Percentiles rank a stretch among this genome's conserved stretches.
Conservation (phyloP, 2,888 invertebrate genomes). For the Oeneis ivallda region DNA sequence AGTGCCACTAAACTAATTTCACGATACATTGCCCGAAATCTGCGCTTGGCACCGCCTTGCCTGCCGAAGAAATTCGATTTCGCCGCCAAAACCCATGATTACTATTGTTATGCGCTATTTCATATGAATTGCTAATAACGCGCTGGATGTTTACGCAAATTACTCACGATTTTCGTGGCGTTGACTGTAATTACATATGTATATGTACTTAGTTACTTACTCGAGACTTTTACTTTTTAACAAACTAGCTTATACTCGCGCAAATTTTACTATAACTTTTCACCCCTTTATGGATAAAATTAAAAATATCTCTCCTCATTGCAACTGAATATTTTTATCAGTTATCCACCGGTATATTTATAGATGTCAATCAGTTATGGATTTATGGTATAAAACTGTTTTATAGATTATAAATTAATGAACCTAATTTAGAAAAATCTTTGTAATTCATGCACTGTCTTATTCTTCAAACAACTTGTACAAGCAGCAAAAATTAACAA, state of each 20-base stretch:
- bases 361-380: no score
- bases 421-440: no score
- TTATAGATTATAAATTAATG: no score
- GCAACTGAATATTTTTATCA: no score
- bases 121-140: slow-evolving; percentile 75
- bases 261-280: no score
- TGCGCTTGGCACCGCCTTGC: slow-evolving; percentile 78
- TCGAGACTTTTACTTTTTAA: slow-evolving; percentile 13
- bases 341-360: no score
- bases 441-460: no score
- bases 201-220: background rate
- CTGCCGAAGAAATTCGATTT: slow-evolving; percentile 72
- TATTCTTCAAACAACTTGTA: no score
- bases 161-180: slow-evolving; percentile 44
- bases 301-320: no score
- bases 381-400: no score
- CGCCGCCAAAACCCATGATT: slow-evolving; percentile 74
- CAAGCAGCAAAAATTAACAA: no score
- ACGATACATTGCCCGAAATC: slow-evolving; percentile 82
- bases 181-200: slow-evolving; percentile 26
- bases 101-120: slow-evolving; percentile 77
- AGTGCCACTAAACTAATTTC: slow-evolving; percentile 82
- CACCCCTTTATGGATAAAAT: no score
- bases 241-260: background rate
- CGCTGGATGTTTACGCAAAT: slow-evolving; percentile 55